phyloP scores from a whole-genome alignment of 2,888 invertebrate genomes.

The Pomacea canaliculata region DNA sequence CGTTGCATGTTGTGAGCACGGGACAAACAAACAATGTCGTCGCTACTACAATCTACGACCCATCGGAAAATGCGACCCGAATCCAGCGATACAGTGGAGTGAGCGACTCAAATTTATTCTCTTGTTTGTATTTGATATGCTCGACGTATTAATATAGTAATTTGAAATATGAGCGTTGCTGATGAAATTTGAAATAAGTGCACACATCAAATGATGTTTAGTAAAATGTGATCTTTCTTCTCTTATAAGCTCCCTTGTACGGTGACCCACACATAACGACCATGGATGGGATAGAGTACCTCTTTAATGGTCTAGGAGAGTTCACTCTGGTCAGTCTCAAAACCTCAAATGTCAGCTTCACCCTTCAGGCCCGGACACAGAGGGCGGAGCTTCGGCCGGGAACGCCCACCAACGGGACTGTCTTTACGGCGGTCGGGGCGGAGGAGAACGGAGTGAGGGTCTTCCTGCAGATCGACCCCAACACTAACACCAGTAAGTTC shows the following conservation, averaged over 20 bases:
- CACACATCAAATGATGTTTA: no score
- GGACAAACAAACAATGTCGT: not conserved
- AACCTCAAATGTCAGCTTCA: not conserved
- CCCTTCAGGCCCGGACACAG: constrained; percentile 32
- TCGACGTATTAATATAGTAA: no score
- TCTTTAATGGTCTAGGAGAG: constrained; percentile 42
- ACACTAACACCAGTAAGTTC: not conserved
- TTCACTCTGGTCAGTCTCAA: constrained; percentile 27
- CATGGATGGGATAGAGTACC: constrained; percentile 31
- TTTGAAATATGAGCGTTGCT: no score
- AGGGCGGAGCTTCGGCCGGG: constrained; percentile 20
- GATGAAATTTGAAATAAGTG: no score
- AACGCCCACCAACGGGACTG: constrained; percentile 8
- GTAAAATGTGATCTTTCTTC: no score
- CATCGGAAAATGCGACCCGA: not conserved
- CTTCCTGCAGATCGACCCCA: constrained; percentile 9
- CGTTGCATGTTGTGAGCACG: not conserved
- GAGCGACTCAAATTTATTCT: not conserved
- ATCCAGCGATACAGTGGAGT: not conserved
- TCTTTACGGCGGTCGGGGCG: constrained; percentile 12
- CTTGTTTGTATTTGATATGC: no score
- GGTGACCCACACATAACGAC: constrained; percentile 44
- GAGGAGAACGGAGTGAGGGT: constrained; percentile 9
- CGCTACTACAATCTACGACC: constrained; percentile 1
- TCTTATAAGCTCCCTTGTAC: constrained; percentile 13